Evolutionary conservation across 2,888 invertebrate species (phyloP), one percentile per base, ranked within the genome.

Genomic region (Apamea crenata): DNA sequence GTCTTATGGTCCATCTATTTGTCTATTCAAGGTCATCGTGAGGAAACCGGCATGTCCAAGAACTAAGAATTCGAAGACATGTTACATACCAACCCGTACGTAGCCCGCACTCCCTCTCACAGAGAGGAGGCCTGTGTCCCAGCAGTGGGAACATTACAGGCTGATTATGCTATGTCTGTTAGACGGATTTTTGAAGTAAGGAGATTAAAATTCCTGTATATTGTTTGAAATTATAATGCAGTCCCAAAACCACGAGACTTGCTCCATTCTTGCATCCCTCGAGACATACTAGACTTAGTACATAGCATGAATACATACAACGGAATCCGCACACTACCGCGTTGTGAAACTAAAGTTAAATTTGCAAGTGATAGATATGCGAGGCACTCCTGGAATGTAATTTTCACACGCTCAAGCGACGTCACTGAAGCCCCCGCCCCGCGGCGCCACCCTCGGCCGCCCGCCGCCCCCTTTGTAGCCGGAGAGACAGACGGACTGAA

Each of bases 301-400:
- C 74, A 84, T 85, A 90, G 71, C 72, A 67, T 74, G 78, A 80
- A 83, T 87, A 90, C 74, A 87, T 84, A 87, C 59, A 67, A 71
- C 74, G 89, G 89, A 87, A 87, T 89, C 87, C 89, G 88, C 88
- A 86, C 88, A 89, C 83, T 88, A 85, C 73, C 74, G 69, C 66
- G 91, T 93, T 92, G 94, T 87, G 93, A 95, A 95, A 95, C 96
- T 96, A 95, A 96, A 97, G 96, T 96, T 96, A 96, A 97, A 97
- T 97, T 97, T 96, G 95, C 96, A 93, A 95, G 96, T 97, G 97
- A 97, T 97, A 97, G 97, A 97, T 97, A 97, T 96, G 97, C 96
- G 94, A 95, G 95, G 95, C 96, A 93, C 95, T 94, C 96, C 90
- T 93, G 97, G 97, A 97, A 97, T 97, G 97, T 97, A 97, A 97